phyloP scores from a whole-genome alignment of 2,113 vertebrate genomes.

The Bujurquina vittata region DNA sequence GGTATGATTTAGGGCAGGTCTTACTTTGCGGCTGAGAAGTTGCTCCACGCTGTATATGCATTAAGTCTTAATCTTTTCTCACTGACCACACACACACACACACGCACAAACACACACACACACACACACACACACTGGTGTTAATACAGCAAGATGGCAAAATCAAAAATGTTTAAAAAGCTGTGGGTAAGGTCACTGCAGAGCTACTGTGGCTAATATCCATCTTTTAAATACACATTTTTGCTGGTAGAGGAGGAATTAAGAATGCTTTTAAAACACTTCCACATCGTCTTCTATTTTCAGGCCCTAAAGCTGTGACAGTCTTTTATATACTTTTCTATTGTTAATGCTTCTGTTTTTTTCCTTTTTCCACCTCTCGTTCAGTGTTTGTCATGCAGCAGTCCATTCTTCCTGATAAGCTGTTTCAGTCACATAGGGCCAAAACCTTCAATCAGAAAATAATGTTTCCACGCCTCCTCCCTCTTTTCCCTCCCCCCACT shows the following conservation, averaged over 20 bases:
- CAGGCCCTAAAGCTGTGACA: neutral
- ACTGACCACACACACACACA: neutral
- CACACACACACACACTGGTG: neutral
- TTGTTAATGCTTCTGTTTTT: neutral
- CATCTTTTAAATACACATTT: neutral
- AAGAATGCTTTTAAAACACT: too few species aligned
- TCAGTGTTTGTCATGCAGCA: neutral
- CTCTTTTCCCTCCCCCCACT: neutral
- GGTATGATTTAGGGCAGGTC: neutral
- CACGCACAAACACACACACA: too few species aligned
- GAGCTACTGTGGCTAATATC: too few species aligned
- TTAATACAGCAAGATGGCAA: neutral
- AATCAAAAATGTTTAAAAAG: neutral
- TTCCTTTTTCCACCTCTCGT: neutral
- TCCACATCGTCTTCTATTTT: too few species aligned
- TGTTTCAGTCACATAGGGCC: constrained; percentile 20
- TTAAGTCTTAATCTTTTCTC: neutral
- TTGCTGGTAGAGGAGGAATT: too few species aligned
- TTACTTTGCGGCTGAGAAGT: neutral
- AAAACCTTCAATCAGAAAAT: constrained; percentile 6
- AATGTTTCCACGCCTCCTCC: neutral
- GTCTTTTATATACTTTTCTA: neutral
- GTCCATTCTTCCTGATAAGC: constrained; percentile 14
- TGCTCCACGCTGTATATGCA: neutral
- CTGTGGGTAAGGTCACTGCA: neutral